A percentile compares a stretch with the other conserved stretches of the same genome.
These are phyloP conservation scores for Aphelinus atriplicis DNA, from an alignment of 1,140 invertebrate species.

Conservation along the genomic window DNA sequence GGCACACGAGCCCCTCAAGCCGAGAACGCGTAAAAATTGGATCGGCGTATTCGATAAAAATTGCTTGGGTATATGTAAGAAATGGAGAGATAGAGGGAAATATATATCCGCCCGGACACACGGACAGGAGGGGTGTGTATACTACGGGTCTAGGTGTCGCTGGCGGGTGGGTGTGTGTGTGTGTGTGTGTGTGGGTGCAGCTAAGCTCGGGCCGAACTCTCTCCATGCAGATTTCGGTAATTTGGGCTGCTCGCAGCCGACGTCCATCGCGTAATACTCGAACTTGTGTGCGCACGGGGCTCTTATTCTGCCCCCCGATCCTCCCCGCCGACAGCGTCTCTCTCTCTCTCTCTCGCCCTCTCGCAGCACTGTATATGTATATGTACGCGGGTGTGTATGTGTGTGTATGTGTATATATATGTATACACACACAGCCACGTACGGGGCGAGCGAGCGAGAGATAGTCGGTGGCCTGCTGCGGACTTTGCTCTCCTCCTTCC, in stretches of 20 bases:
- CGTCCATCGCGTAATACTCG: slow-evolving; percentile 58
- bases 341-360: slow-evolving; percentile 11
- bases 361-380: slow-evolving; percentile 8
- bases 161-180: no score
- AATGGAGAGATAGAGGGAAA: no score
- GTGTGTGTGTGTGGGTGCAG: no score
- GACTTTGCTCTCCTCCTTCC: slow-evolving; percentile 55
- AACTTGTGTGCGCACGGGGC: slow-evolving; percentile 50
- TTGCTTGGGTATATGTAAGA: no score
- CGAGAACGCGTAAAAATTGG: no score
- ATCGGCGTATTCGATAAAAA: no score
- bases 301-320: neutral
- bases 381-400: slow-evolving; percentile 2
- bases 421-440: slow-evolving; percentile 23
- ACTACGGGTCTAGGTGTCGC: no score
- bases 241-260: slow-evolving; percentile 52
- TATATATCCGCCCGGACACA: no score
- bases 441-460: neutral
- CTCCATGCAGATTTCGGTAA: slow-evolving; percentile 60
- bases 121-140: no score
- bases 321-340: neutral
- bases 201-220: neutral
- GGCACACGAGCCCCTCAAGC: no score
- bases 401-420: slow-evolving; percentile 23
- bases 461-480: slow-evolving; percentile 42